These are phyloP conservation scores for Himalopsyche anomala DNA, from an alignment of 2,888 invertebrate genomes.

Conservation along the genomic window DNA sequence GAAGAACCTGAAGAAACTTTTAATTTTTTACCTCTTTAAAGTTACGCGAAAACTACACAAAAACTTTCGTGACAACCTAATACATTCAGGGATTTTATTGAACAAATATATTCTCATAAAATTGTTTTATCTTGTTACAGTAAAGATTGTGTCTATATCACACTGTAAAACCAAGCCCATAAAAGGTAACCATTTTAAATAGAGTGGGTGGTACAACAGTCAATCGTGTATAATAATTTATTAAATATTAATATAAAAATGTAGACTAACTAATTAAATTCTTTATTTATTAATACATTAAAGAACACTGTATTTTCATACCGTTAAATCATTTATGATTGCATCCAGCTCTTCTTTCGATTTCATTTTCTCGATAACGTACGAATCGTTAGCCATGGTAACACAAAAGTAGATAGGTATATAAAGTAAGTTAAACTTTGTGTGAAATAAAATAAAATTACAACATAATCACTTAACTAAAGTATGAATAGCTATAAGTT, in stretches of 20 bases:
- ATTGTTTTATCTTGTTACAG: neutral
- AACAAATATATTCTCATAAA: neutral
- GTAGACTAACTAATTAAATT: constrained; percentile 1
- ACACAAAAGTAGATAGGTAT: neutral
- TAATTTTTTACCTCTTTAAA: too few relatives aligned
- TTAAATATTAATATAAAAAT: neutral
- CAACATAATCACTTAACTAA: neutral
- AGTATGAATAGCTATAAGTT: neutral
- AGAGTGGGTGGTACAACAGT: constrained; percentile 52
- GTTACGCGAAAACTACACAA: too few relatives aligned
- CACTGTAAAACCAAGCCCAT: constrained; percentile 49
- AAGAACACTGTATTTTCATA: constrained; percentile 65
- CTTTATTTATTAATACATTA: neutral
- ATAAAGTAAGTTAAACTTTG: neutral
- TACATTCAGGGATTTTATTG: neutral
- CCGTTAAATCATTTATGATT: constrained; percentile 70
- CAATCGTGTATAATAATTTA: too few relatives aligned
- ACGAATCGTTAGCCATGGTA: constrained; percentile 59
- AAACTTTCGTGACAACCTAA: too few relatives aligned
- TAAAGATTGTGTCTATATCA: too few relatives aligned
- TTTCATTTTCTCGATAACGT: constrained; percentile 68
- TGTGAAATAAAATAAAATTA: constrained; percentile 7
- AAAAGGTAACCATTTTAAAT: constrained; percentile 59
- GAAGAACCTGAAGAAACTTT: too few relatives aligned
- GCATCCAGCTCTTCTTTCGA: constrained; percentile 70